Evolutionary conservation across 2,113 vertebrate species (phyloP).

Genomic region (Poeciliopsis turrubarensis): DNA sequence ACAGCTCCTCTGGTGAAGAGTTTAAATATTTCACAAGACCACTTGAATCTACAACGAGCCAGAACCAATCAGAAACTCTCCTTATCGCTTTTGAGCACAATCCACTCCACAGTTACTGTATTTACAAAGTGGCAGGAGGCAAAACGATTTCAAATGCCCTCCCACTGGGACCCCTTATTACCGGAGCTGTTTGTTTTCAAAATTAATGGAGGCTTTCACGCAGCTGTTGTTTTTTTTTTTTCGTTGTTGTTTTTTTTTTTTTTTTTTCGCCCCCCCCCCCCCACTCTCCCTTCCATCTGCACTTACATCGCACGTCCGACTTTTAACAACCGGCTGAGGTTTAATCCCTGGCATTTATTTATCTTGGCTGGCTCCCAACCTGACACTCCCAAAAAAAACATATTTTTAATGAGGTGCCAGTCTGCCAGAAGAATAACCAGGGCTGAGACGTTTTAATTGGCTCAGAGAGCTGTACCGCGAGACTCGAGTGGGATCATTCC

Average conservation of each 20-base stretch:
- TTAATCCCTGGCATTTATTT: conserved; percentile 63
- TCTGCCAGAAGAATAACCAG: conserved; percentile 45
- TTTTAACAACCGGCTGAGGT: conserved; percentile 45
- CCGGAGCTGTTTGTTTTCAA: conserved; percentile 56
- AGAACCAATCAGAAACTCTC: conserved; percentile 35
- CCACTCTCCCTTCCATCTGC: conserved; percentile 14
- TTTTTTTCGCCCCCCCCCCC: conserved; percentile 7
- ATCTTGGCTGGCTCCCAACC: conserved; percentile 44
- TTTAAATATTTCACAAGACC: conserved; percentile 16
- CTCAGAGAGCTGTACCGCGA: conserved; percentile 31
- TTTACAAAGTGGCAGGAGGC: conserved; percentile 30
- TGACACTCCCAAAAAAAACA: conserved; percentile 30
- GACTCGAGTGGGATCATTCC: conserved; percentile 32
- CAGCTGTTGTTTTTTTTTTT: conserved; percentile 19
- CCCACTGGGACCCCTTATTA: conserved; percentile 40
- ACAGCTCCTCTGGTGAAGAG: neutral
- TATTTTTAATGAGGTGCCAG: conserved; percentile 50
- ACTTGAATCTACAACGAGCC: conserved; percentile 30
- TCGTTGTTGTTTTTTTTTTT: too few species aligned
- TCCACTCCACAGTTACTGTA: conserved; percentile 29
- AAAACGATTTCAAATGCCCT: conserved; percentile 38
- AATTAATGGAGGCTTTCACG: conserved; percentile 49
- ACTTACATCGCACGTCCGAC: conserved; percentile 40
- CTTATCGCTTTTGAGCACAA: conserved; percentile 34
- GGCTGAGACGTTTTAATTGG: conserved; percentile 55